Conservation (phyloP, 2,888 invertebrate genomes). For the Brachylomia viminalis region DNA sequence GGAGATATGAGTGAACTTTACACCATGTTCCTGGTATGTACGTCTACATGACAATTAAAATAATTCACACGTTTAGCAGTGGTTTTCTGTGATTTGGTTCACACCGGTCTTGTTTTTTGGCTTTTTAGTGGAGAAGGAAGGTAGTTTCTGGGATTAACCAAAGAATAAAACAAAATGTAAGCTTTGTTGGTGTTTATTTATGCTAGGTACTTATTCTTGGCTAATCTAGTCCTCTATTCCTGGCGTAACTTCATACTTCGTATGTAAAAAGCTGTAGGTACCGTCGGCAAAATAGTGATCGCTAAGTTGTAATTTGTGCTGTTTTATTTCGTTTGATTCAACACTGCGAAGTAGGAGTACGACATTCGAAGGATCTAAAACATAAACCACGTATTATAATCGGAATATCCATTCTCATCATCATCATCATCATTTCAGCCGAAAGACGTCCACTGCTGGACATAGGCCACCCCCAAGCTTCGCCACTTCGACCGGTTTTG, state of each 20-base stretch:
- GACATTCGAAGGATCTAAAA: slow-evolving; percentile 82
- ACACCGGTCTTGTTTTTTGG: background rate
- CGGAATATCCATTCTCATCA: background rate
- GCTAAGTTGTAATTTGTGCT: background rate
- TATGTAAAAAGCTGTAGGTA: background rate
- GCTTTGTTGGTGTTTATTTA: slow-evolving; percentile 3
- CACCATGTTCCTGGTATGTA: no score
- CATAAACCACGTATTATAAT: background rate
- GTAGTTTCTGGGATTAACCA: no score
- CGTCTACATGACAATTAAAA: slow-evolving; percentile 56
- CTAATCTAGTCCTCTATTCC: background rate
- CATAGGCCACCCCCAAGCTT: background rate
- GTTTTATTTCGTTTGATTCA: slow-evolving; percentile 74
- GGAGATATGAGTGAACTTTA: no score
- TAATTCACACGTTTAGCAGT: slow-evolving; percentile 9
- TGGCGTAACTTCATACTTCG: background rate
- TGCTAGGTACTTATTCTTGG: background rate
- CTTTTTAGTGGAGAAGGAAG: background rate
- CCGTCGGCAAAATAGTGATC: background rate
- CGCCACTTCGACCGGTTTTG: background rate
- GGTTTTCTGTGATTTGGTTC: slow-evolving; percentile 34
- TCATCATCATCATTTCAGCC: background rate
- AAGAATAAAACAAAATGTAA: background rate
- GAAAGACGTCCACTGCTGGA: background rate
- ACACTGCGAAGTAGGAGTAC: slow-evolving; percentile 84